Evolutionary conservation across 2,113 vertebrate species (phyloP), one percentile per base, ranked within the genome.

Genomic region (Grantiella picta): DNA sequence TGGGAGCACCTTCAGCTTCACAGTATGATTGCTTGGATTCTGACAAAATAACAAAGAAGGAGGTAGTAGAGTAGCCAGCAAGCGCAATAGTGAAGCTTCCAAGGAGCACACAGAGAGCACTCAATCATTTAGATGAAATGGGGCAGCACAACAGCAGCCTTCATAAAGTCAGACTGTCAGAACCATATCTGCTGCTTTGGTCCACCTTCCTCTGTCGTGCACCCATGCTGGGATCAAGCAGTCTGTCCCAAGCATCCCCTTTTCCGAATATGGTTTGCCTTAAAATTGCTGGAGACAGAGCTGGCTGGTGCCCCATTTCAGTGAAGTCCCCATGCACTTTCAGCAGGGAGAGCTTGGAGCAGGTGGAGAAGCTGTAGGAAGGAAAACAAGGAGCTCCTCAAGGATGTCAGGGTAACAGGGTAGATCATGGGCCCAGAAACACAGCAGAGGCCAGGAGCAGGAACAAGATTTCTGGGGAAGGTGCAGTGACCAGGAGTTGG

Each of bases 171-270:
- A 52, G 20, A 35, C 31, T 70, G 42, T 52, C 35, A 72, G 63
- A 71, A 86, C 25, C 49, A 2, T 22, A 50, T 21, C 44, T 82
- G 35, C 47, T 79, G 23, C 0, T 0, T 15, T 63, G 33, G 22
- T 71, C 16, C 73, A 53, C n/a, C n/a, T 88, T 63, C 5, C 29
- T 12, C 19, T 0, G 0, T 54, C 35, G 47, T 27, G 44, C n/a
- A 28, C 16, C n/a, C 4, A 6, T 7, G 33, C 29, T 1, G 3
- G 31, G 38, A 86, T 40, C 59, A 77, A 40, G 35, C 38, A 91
- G 57, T 45, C 33, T 77, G 59, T n/a, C 54, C 33, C 61, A 89
- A 8, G 36, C 31, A 66, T 44, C 4, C 12, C 7, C 10, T 10
- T 52, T 66, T 70, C 61, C 71, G 17, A 80, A 68, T 29, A 35